phyloP scores from a whole-genome alignment of 2,113 vertebrate species.

The Anhinga rufa region DNA sequence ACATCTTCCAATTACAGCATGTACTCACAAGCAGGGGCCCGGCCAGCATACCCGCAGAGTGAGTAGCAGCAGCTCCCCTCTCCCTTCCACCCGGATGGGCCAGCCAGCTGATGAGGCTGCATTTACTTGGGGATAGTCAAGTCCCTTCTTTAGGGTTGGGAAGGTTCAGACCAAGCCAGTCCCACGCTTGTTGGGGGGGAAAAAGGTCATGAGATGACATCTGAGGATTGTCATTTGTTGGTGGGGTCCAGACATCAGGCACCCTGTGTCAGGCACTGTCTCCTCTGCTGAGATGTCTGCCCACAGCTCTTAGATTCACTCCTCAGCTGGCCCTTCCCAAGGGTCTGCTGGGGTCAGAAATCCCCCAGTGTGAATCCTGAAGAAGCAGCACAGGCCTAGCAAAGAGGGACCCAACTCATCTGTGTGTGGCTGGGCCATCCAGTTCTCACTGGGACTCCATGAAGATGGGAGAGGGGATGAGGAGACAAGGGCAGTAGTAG shows the following conservation, averaged over 20 bases:
- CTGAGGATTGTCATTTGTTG: not conserved
- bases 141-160: not conserved
- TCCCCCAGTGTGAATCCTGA: not conserved
- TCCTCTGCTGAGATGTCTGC: not conserved
- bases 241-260: not conserved
- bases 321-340: not conserved
- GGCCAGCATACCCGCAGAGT: conserved; percentile 81
- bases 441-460: rapidly evolving
- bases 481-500: not conserved
- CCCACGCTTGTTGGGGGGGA: not conserved
- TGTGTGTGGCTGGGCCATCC: not conserved
- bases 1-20: conserved; percentile 70
- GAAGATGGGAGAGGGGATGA: not conserved
- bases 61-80: conserved; percentile 63
- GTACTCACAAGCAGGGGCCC: conserved; percentile 62
- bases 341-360: not conserved
- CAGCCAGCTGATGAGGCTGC: not conserved
- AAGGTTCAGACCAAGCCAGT: not conserved
- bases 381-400: not conserved
- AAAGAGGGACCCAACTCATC: not conserved
- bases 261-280: not conserved
- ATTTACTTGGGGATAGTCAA: not conserved
- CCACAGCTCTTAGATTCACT: not conserved
- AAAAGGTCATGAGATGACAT: not conserved
- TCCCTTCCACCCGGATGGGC: not conserved